A percentile compares a stretch with the other conserved stretches of the same genome.
These are phyloP conservation scores for Boloria selene DNA, from an alignment of 2,888 invertebrate species.

Conservation along the genomic window DNA sequence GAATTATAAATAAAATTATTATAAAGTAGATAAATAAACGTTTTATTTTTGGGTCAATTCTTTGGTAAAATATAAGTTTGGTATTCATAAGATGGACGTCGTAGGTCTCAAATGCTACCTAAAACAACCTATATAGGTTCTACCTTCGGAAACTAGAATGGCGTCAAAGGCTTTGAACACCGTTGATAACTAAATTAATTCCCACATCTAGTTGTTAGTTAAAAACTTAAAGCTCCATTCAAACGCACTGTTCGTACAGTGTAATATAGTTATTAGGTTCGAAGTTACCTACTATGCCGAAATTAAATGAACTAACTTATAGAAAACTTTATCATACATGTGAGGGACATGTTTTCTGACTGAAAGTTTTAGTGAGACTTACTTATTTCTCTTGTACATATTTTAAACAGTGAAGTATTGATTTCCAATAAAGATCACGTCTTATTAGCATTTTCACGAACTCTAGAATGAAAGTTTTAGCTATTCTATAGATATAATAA, in stretches of 20 bases:
- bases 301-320: conserved; percentile 26
- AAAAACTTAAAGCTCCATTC: conserved; percentile 11
- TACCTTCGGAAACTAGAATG: conserved; percentile 4
- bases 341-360: conserved; percentile 7
- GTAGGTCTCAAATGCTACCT: conserved; percentile 4
- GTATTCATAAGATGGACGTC: not conserved
- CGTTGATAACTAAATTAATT: conserved; percentile 20
- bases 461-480: not conserved
- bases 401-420: too few species aligned
- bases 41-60: not conserved
- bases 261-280: not conserved
- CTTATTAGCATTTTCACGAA: too few species aligned
- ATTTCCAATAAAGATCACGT: too few species aligned
- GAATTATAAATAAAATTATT: too few species aligned
- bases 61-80: not conserved
- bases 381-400: too few species aligned
- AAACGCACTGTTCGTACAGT: conserved; percentile 24
- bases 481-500: not conserved
- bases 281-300: not conserved
- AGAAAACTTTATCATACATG: conserved; percentile 3
- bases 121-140: conserved; percentile 7
- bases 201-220: conserved; percentile 37
- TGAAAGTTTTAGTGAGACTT: not conserved
- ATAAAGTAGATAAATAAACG: too few species aligned
- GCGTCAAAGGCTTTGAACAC: conserved; percentile 15